Evolutionary conservation across 1,140 invertebrate genomes (phyloP), one percentile per base, ranked within the genome.

Genomic region (Macrobrachium nipponense): DNA sequence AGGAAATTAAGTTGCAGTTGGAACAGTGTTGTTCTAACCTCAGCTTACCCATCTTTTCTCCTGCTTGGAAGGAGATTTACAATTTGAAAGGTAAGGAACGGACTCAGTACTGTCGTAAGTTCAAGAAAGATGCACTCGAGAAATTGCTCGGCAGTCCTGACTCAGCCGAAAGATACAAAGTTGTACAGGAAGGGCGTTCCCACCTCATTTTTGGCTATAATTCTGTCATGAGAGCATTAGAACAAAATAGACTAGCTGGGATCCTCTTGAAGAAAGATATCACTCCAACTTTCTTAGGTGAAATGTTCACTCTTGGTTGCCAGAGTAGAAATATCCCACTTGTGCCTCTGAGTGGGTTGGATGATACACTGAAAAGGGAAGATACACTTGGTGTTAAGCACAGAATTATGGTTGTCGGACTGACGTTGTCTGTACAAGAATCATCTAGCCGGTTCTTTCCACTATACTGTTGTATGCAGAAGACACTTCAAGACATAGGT

Each of bases 151-250:
- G 12, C 51, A 59, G 72, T 68, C 72, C 62, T 15, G 78, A 78
- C 17, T 51, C 23, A 43, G 51, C 60, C 8, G 51, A 64, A 10
- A 36, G 51, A 76, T 70, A 20, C 5, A 36, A 85, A 60, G 58
- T 81, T 18, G 82, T 18, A n/a, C 43, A 81, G 44, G 80, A 81
- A 70, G 76, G 64, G 15, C 23, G 87, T 43, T 75, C 82, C 36
- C 78, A 89, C 59, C n/a, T 87, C 8, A 66, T 87, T 17, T 66
- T 89, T 61, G 88, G 86, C 11, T 89, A 87, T 79, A 89, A 89
- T 87, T 68, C 81, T 59, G 84, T 88, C 18, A 85, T 87, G 80
- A 73, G 86, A 18, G 86, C 86, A 14, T 58, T 89, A 58, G 79
- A 85, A 23, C 51, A 73, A 76, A 87, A 79, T 23, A 18, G 51